Base-by-base conservation (phyloP, 64 coral and sea anemone species). In the Montipora cactus region DNA sequence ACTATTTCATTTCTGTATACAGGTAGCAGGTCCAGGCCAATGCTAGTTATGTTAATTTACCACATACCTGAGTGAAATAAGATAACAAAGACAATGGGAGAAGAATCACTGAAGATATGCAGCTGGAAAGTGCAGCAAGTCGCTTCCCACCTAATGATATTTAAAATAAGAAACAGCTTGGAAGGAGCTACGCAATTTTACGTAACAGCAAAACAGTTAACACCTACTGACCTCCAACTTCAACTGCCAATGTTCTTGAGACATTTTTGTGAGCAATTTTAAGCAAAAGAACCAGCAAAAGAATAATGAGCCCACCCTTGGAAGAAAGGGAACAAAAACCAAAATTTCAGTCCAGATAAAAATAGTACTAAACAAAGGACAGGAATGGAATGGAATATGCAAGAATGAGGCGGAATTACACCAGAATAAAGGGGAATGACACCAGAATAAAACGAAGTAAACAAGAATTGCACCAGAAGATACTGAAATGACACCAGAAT, bases 221-320 rank as follows among this genome's bases (percentile, higher is more conserved):
- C 37, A 37, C 37, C 37, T 58, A 10, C 66, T 74, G 77, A 98
- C 97, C 97, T 96, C 97, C 97, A 94, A 98, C 92, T 78, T 98
- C 97, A 51, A 95, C 97, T 50, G 97, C 97, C 83, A 98, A 79
- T 59, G 95, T 98, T 91, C 97, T 98, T 91, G 94, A 93, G 83
- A 96, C 88, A 82, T 93, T 96, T 67, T 92, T 92, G 78, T 98
- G 95, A 87, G 91, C 97, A 67, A 98, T 95, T 89, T 96, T 98
- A 19, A 82, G 92, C 25, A 98, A 55, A 45, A 98, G 78, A 75
- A 90, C 90, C 19, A 98, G 57, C 3, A 93, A 9, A 18, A 98
- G 79, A 73, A 98, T 90, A 61, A 98, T 89, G 46, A 98, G 95
- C 9, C 94, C 97, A 74, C 97, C 97, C 97, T 98, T 13, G n/a